Evolutionary conservation across 2,888 invertebrate species (phyloP).

Genomic region (Gortyna flavago): DNA sequence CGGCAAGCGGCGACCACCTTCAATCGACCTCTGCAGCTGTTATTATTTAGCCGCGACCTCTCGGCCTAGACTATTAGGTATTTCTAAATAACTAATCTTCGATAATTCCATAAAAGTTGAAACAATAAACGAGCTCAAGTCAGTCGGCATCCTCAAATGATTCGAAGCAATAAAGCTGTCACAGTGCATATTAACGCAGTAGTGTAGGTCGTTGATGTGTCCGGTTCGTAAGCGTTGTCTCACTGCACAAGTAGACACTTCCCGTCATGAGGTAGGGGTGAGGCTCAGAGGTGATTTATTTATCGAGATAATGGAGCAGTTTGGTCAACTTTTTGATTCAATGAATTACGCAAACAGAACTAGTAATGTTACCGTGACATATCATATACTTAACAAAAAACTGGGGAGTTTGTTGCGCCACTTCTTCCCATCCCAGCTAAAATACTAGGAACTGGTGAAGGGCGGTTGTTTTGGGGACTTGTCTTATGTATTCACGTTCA

Average conservation of each 20-base stretch:
- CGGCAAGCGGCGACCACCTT: not conserved
- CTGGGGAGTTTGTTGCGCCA: not conserved
- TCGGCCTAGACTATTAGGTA: not conserved
- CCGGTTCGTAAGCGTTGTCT: slow-evolving; percentile 58
- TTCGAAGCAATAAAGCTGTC: slow-evolving; percentile 45
- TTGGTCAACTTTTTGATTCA: slow-evolving; percentile 8
- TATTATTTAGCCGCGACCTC: not conserved
- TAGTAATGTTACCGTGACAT: not conserved
- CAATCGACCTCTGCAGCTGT: not conserved
- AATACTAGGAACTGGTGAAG: not conserved
- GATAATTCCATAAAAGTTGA: not conserved
- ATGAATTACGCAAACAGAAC: not conserved
- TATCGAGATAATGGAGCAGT: slow-evolving; percentile 11
- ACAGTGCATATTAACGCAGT: slow-evolving; percentile 47
- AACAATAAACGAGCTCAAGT: slow-evolving; percentile 29
- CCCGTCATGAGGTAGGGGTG: slow-evolving; percentile 55
- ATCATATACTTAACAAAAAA: not conserved
- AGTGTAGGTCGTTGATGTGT: slow-evolving; percentile 59
- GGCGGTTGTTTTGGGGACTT: not conserved
- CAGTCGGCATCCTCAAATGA: slow-evolving; percentile 38
- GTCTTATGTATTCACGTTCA: no score
- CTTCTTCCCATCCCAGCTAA: not conserved
- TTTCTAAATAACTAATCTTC: not conserved
- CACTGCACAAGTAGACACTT: slow-evolving; percentile 62
- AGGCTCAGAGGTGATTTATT: not conserved